Conservation (phyloP, 2,797 vertebrate genomes). For the Liparis tanakae region DNA sequence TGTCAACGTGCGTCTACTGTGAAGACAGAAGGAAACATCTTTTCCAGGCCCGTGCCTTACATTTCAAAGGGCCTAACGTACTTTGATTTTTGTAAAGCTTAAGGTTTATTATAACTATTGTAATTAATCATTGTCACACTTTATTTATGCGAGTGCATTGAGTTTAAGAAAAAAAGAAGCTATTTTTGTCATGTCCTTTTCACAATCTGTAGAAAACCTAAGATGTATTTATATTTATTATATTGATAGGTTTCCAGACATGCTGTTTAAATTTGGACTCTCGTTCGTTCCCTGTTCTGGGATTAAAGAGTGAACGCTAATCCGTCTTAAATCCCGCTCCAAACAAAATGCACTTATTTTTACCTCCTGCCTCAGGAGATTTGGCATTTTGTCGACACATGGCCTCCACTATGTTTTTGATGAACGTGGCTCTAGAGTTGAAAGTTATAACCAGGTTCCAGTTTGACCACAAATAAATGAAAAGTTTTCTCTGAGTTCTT, state of each 20-base stretch:
- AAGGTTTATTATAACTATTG: slow-evolving; percentile 48
- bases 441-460: slow-evolving; percentile 42
- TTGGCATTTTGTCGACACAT: slow-evolving; percentile 30
- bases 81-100: slow-evolving; percentile 36
- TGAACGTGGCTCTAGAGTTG: slow-evolving; percentile 40
- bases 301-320: slow-evolving; percentile 15
- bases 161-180: slow-evolving; percentile 68
- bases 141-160: slow-evolving; percentile 72
- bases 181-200: slow-evolving; percentile 76
- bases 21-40: slow-evolving; percentile 29
- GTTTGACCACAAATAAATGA: slow-evolving; percentile 44
- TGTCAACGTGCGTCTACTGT: slow-evolving; percentile 48
- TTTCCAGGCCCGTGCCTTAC: slow-evolving; percentile 60
- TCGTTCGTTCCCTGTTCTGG: slow-evolving; percentile 36
- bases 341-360: slow-evolving; percentile 59
- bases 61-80: slow-evolving; percentile 42
- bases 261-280: slow-evolving; percentile 29
- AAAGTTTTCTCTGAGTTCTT: slow-evolving; percentile 10
- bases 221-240: slow-evolving; percentile 82
- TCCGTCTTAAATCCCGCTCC: slow-evolving; percentile 14
- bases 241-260: slow-evolving; percentile 53
- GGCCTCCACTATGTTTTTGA: slow-evolving; percentile 37
- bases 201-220: slow-evolving; percentile 63
- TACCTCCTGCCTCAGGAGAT: slow-evolving; percentile 18
- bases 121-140: slow-evolving; percentile 61